Evolutionary conservation across 2,888 invertebrate species (phyloP).

Genomic region (Rhagium mordax): DNA sequence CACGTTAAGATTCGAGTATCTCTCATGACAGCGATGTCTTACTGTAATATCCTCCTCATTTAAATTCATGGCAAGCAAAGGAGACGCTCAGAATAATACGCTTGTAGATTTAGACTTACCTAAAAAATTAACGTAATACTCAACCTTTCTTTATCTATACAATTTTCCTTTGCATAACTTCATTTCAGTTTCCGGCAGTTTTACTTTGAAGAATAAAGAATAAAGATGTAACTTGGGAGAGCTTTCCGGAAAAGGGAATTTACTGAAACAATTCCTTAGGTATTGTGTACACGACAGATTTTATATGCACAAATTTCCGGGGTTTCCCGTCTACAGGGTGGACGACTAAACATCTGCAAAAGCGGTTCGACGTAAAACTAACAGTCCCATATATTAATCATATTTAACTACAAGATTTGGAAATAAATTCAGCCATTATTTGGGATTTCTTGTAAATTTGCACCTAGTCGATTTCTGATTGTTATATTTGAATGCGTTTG

Average conservation of each 20-base stretch:
- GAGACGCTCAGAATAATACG: slow-evolving; percentile 38
- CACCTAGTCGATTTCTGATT: too few relatives aligned
- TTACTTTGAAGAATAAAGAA: slow-evolving; percentile 19
- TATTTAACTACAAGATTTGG: too few relatives aligned
- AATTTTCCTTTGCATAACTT: slow-evolving; percentile 33
- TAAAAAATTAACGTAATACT: slow-evolving; percentile 37
- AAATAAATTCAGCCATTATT: too few relatives aligned
- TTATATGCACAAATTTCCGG: slow-evolving; percentile 27
- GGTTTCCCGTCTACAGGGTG: neutral
- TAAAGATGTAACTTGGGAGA: slow-evolving; percentile 27
- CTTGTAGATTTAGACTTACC: slow-evolving; percentile 33
- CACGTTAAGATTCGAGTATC: slow-evolving; percentile 51
- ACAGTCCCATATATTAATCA: too few relatives aligned
- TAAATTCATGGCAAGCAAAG: slow-evolving; percentile 49
- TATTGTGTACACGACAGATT: slow-evolving; percentile 29
- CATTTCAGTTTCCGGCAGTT: slow-evolving; percentile 28
- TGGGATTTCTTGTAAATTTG: too few relatives aligned
- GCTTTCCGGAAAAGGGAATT: slow-evolving; percentile 28
- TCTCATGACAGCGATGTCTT: slow-evolving; percentile 53
- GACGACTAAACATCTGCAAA: too few relatives aligned
- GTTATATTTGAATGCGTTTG: too few relatives aligned
- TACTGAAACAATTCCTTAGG: slow-evolving; percentile 35
- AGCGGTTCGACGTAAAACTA: too few relatives aligned
- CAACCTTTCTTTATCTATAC: slow-evolving; percentile 34
- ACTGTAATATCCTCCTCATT: slow-evolving; percentile 54